phyloP scores from a whole-genome alignment of 1,140 invertebrate genomes.

The Aphaenogaster floridana region DNA sequence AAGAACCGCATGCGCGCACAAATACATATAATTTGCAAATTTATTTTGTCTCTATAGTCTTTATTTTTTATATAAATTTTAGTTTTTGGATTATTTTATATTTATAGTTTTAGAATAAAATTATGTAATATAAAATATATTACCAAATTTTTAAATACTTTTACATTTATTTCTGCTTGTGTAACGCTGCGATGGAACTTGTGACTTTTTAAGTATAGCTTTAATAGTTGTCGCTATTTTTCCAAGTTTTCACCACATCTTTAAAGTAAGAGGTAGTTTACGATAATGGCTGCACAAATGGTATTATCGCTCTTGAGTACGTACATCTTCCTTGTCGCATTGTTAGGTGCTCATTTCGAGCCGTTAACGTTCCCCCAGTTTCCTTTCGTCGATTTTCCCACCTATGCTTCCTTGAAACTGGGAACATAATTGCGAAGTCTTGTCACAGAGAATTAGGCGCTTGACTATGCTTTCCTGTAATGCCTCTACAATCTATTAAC shows the following conservation, averaged over 20 bases:
- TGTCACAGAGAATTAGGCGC: conserved; percentile 74
- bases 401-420: conserved; percentile 61
- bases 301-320: conserved; percentile 69
- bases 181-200: not conserved
- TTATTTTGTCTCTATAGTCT: not conserved
- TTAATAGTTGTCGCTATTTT: conserved; percentile 27
- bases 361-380: conserved; percentile 34
- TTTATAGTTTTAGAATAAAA: not conserved
- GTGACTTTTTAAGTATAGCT: not conserved
- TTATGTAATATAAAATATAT: not conserved
- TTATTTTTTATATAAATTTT: conserved; percentile 1
- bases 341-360: conserved; percentile 58
- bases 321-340: conserved; percentile 48
- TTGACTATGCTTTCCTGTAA: conserved; percentile 65
- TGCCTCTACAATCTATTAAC: conserved; percentile 63
- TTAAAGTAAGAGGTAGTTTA: not conserved
- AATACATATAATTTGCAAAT: not conserved
- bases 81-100: conserved; percentile 16
- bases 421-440: conserved; percentile 82
- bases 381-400: conserved; percentile 49
- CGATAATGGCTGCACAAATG: conserved; percentile 54
- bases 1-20: not conserved
- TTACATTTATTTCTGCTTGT: not conserved
- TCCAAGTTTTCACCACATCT: not conserved
- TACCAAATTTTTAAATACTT: not conserved